A percentile compares a stretch with the other conserved stretches of the same genome.
These are phyloP conservation scores for Apodemus agrarius DNA, from an alignment of 2,797 vertebrate species.

Conservation along the genomic window DNA sequence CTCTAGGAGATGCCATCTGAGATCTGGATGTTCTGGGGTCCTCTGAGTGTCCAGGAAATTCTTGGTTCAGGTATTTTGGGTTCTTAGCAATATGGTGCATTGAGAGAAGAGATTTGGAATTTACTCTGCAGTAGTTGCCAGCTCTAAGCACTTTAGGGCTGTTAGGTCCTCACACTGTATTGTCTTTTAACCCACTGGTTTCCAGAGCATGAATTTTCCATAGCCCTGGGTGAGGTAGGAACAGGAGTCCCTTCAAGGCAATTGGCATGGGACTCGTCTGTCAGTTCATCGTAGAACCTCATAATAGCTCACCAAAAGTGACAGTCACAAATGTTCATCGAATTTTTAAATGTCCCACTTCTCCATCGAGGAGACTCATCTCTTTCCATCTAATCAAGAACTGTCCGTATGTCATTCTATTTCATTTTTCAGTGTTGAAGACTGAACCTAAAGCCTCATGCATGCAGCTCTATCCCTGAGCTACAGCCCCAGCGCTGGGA, in stretches of 20 bases:
- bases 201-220: not conserved
- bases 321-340: not conserved
- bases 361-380: not conserved
- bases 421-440: not conserved
- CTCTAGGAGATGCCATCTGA: not conserved
- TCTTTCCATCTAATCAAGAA: conserved; percentile 37
- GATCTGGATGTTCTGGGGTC: not conserved
- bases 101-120: not conserved
- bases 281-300: not conserved
- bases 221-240: not conserved
- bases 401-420: not conserved
- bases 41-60: not conserved
- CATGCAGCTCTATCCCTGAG: not conserved
- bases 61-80: not conserved
- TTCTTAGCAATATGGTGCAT: not conserved
- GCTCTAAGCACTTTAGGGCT: not conserved
- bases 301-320: not conserved
- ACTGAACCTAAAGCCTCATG: not conserved
- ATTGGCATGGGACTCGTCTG: not conserved
- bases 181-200: not conserved
- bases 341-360: conserved; percentile 16
- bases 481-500: not conserved
- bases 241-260: not conserved
- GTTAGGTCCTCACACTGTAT: not conserved
- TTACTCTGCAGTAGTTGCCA: not conserved